Evolutionary conservation across 2,113 vertebrate species (phyloP).

Genomic region (Pristiophorus japonicus): DNA sequence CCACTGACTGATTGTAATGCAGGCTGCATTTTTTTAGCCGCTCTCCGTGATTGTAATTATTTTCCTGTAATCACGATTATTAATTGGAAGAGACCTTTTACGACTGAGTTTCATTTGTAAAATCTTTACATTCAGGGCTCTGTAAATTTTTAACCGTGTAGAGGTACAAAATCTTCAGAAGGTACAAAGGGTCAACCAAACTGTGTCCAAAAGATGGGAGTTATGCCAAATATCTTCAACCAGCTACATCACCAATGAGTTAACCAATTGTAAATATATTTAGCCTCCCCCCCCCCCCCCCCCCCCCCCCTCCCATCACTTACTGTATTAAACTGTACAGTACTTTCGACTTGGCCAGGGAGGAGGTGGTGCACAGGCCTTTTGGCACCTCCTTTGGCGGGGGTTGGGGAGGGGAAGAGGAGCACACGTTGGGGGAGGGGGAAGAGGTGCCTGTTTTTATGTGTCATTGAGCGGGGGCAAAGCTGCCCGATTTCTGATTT

Average conservation of each 20-base stretch:
- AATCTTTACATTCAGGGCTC: not conserved
- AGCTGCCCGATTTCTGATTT: not conserved
- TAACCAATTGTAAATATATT: slow-evolving; percentile 6
- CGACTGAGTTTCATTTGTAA: not conserved
- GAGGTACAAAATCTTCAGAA: not conserved
- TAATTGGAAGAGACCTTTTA: not conserved
- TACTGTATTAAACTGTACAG: not conserved
- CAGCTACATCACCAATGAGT: not conserved
- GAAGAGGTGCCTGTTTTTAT: not conserved
- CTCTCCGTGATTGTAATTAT: not conserved
- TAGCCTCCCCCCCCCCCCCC: not conserved
- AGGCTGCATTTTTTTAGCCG: not conserved
- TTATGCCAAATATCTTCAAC: slow-evolving; percentile 8
- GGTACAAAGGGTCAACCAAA: slow-evolving; percentile 20
- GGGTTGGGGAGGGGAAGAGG: not conserved
- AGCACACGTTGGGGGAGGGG: not conserved
- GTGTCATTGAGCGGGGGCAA: not conserved
- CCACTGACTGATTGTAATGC: no score
- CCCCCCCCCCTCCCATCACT: no score
- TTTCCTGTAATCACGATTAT: not conserved
- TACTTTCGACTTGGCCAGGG: not conserved
- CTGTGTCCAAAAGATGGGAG: not conserved
- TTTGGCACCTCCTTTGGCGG: not conserved
- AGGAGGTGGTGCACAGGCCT: not conserved
- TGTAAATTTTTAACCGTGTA: slow-evolving; percentile 20